These are phyloP conservation scores for Phasianus colchicus DNA, from an alignment of 2,113 vertebrate species.

Conservation along the genomic window DNA sequence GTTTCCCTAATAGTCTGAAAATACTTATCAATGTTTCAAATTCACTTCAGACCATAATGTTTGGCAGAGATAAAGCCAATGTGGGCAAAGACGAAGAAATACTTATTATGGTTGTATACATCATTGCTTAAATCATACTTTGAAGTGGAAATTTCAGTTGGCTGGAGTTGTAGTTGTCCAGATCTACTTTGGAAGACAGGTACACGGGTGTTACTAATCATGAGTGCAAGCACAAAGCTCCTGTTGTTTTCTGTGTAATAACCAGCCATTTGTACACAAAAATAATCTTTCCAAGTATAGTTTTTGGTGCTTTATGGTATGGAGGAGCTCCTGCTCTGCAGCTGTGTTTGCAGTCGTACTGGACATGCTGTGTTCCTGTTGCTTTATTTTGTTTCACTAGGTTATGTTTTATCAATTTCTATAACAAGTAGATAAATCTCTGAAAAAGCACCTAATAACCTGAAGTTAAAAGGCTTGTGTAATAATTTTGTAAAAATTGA, in stretches of 20 bases:
- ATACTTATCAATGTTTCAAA: background rate
- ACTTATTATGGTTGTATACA: background rate
- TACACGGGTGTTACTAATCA: fast-evolving
- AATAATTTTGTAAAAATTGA: no score
- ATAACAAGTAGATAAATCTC: background rate
- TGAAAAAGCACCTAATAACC: background rate
- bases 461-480: no score
- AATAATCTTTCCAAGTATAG: background rate
- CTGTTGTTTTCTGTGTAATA: background rate
- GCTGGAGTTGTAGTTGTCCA: background rate
- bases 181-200: background rate
- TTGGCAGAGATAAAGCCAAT: background rate
- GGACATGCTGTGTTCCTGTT: background rate
- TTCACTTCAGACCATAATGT: background rate
- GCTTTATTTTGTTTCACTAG: background rate
- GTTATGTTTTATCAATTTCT: background rate
- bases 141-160: background rate
- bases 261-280: background rate
- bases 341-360: fast-evolving
- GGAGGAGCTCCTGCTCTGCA: background rate
- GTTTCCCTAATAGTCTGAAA: slow-evolving; percentile 3
- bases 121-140: background rate
- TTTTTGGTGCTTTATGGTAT: background rate
- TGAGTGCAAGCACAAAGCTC: background rate
- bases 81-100: background rate